phyloP scores from a whole-genome alignment of 2,113 vertebrate genomes.

The Antigone vipio region DNA sequence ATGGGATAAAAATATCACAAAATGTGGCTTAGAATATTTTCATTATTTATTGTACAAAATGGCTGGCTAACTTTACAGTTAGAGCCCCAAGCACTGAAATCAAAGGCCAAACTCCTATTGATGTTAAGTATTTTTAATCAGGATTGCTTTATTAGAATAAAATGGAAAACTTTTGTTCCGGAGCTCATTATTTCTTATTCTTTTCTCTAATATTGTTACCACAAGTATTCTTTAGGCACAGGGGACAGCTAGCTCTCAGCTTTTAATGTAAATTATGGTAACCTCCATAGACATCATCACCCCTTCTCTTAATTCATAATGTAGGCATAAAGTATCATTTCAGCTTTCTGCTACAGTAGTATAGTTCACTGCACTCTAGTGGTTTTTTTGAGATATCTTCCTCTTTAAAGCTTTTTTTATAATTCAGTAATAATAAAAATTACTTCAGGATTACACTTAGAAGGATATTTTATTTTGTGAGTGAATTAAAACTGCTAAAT shows the following conservation, averaged over 20 bases:
- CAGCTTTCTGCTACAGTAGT: not conserved
- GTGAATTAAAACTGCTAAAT: not conserved
- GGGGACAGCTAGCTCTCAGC: not conserved
- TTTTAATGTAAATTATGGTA: slow-evolving; percentile 54
- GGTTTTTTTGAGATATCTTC: not conserved
- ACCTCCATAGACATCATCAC: not conserved
- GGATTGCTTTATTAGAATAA: slow-evolving; percentile 22
- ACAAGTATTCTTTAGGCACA: not conserved
- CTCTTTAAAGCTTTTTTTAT: slow-evolving; percentile 27
- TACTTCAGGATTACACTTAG: not conserved
- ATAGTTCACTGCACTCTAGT: not conserved
- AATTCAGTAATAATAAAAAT: slow-evolving; percentile 49
- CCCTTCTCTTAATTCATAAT: slow-evolving; percentile 40
- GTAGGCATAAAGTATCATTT: slow-evolving; percentile 2
- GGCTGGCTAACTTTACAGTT: not conserved
- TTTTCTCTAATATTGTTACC: slow-evolving; percentile 10
- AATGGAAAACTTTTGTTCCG: slow-evolving; percentile 12
- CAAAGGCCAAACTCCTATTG: not conserved
- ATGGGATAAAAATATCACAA: not conserved
- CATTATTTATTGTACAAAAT: slow-evolving; percentile 29
- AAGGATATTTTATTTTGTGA: slow-evolving; percentile 4
- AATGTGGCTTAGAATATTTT: not conserved
- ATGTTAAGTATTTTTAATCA: slow-evolving; percentile 44
- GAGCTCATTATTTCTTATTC: slow-evolving; percentile 46
- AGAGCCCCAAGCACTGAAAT: not conserved